Evolutionary conservation across 2,113 vertebrate genomes (phyloP), one percentile per base, ranked within the genome.

Genomic region (Xiphophorus couchianus): DNA sequence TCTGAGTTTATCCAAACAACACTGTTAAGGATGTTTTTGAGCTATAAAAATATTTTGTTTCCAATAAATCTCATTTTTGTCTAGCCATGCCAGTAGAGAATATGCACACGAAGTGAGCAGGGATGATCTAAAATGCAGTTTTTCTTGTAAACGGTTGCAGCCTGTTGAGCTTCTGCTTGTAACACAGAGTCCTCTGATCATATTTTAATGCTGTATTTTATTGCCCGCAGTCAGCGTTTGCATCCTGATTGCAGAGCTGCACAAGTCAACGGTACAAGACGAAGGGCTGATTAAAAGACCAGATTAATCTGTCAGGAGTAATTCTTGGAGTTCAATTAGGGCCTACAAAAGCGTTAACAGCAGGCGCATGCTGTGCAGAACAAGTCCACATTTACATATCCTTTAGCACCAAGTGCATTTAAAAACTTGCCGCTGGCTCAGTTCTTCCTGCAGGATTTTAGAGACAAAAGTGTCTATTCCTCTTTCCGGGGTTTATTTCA

Each of bases 281-380:
- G 64, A 67, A 89, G 76, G 83, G 81, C 68, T 85, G 76, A 77
- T 87, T 79, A 58, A 76, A 66, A 86, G 70, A 73, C 44, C 33
- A 71, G 75, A 82, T 73, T 71, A 75, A 88, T 87, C 66, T 65
- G 60, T 74, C 66, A 71, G 44, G 66, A 81, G 71, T 75, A 63
- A 67, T 83, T 77, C 60, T 78, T 71, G 60, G 39, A 71, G 62
- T 81, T 84, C 37, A 83, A 60, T 80, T 75, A 62, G 39, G 30
- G 63, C 51, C 65, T 58, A 73, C 65, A 74, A 13, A 70, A 61
- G 76, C 73, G 76, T 81, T 75, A 78, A 69, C 68, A 86, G 73
- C 68, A 30, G 58, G 81, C 65, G 61, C 76, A 80, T 1, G 71
- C 74, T 79, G 66, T 28, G 84, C 69, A 51, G 54, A 74, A 77